Evolutionary conservation across 2,113 vertebrate genomes (phyloP).

Genomic region (Ameiurus melas): DNA sequence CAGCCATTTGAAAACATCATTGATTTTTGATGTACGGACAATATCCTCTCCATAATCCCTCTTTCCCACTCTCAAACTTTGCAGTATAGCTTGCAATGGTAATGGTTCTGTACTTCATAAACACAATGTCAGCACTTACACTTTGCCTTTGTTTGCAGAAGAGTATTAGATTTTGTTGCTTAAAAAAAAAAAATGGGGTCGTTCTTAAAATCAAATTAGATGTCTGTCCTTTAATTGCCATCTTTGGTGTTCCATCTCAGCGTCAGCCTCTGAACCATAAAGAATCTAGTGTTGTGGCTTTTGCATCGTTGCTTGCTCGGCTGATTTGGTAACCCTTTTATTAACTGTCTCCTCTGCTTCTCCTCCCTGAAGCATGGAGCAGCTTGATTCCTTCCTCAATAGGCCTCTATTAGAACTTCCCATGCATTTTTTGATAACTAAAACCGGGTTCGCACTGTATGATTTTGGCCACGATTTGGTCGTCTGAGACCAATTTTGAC

Average conservation of each 20-base stretch:
- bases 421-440: too few relatives aligned
- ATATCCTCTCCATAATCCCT: background rate
- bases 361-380: background rate
- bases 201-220: too few relatives aligned
- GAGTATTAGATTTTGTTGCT: background rate
- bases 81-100: background rate
- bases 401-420: background rate
- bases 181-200: background rate
- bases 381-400: background rate
- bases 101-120: background rate
- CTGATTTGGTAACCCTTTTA: background rate
- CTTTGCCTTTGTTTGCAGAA: background rate
- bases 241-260: too few relatives aligned
- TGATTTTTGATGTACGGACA: background rate
- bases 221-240: too few relatives aligned
- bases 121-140: background rate
- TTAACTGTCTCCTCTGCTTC: background rate
- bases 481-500: too few relatives aligned
- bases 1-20: background rate
- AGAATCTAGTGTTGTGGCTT: too few relatives aligned
- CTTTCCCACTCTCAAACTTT: background rate
- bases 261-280: too few relatives aligned
- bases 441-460: too few relatives aligned
- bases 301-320: too few relatives aligned
- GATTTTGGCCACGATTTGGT: too few relatives aligned